Evolutionary conservation across 2,113 vertebrate species (phyloP).

Genomic region (Catharus fuscescens): DNA sequence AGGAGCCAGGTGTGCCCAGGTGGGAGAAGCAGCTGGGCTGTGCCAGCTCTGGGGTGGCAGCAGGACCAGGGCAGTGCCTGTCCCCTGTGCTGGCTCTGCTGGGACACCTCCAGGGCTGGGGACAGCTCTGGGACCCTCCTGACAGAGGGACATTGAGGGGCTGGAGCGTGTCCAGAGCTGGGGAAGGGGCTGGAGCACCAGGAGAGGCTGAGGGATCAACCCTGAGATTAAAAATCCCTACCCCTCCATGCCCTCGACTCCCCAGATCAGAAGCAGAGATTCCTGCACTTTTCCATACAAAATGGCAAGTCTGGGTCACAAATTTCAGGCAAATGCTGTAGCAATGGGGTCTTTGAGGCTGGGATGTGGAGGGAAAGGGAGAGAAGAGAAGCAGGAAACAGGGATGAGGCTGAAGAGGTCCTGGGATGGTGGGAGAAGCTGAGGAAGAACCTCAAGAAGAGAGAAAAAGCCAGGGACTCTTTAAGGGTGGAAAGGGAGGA

Average conservation of each 20-base stretch:
- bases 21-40: no score
- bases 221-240: neutral
- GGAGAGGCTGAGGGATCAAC: neutral
- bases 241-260: neutral
- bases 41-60: no score
- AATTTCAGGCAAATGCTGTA: neutral
- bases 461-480: neutral
- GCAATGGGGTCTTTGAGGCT: neutral
- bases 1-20: no score
- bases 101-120: neutral
- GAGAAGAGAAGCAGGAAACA: neutral
- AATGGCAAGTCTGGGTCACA: neutral
- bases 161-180: accelerated
- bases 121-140: neutral
- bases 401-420: neutral
- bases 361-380: neutral
- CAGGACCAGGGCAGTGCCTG: neutral
- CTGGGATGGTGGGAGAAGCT: neutral
- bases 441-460: neutral
- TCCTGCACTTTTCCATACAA: neutral
- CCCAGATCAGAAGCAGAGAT: neutral
- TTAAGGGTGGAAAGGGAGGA: neutral
- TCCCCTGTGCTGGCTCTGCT: neutral
- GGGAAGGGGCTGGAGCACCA: neutral
- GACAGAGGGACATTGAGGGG: neutral